Evolutionary conservation across 2,888 invertebrate species (phyloP), one percentile per base, ranked within the genome.

Genomic region (Troglohyphantes excavatus): DNA sequence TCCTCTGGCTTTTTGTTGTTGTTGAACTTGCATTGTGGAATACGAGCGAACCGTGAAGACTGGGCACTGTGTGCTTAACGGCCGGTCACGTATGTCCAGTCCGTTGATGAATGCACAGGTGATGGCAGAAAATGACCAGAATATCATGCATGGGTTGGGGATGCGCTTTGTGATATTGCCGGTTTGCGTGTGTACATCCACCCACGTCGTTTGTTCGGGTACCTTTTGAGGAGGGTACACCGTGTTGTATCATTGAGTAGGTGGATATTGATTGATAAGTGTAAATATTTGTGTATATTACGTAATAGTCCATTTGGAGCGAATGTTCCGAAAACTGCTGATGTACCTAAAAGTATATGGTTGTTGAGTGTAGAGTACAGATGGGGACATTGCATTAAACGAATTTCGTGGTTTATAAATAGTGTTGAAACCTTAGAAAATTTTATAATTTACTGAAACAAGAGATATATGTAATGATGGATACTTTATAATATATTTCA

Each of bases 21-120:
- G 82, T 27, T 61, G 70, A 82, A 72, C 82, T 59, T 13, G 27
- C 53, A 86, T 86, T 86, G 85, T 86, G 76, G 9, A 86, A 53
- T 39, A n/a, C 26, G 76, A 78, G 3, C 85, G 67, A 27, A 86
- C 67, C 85, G 85, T 76, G 78, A 86, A 86, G 72, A 13, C 61
- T 17, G 13, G 26, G 29, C 27, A 61, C 13, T 78, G 63, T 46
- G 68, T 53, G 67, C 9, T 29, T 0, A 46, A 3, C 67, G 27
- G 29, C 27, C 68, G 53, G 63, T 43, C 79, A 68, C 79, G 79
- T 68, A 13, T 53, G 17, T n/a, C 33, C 33, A 33, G 33, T 33
- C n/a, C n/a, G n/a, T 33, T 33, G 5, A 33, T 3, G 33, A 33
- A 3, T 33, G 33, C 33, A 33, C 3, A 9, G 5, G 3, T 33